phyloP scores from a whole-genome alignment of 2,113 vertebrate species.

The Bujurquina vittata region DNA sequence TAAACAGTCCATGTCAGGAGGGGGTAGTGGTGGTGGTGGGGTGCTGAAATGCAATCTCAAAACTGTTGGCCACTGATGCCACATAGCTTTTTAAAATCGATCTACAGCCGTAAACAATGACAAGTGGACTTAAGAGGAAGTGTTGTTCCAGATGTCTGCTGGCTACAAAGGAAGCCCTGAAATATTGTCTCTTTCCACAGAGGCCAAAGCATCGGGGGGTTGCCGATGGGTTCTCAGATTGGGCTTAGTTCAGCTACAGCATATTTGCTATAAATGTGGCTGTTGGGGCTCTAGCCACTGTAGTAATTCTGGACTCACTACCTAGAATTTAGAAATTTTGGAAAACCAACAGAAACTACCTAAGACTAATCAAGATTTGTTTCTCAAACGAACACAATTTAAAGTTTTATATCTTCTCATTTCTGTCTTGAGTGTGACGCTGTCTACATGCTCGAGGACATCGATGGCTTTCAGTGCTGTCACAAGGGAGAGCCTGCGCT shows the following conservation, averaged over 20 bases:
- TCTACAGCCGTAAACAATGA: neutral
- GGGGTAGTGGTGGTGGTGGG: too few species aligned
- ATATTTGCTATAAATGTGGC: neutral
- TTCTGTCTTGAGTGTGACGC: neutral
- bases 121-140: slow-evolving; percentile 3
- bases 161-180: neutral
- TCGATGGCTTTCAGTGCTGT: neutral
- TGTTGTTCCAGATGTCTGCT: neutral
- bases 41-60: neutral
- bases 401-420: neutral
- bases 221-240: neutral
- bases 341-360: neutral
- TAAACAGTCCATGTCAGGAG: neutral
- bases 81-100: neutral
- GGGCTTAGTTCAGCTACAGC: neutral
- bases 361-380: neutral
- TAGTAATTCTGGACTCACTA: neutral
- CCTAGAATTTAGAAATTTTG: neutral
- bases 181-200: slow-evolving; percentile 8
- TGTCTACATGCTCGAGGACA: neutral
- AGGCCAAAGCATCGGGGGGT: neutral
- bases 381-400: neutral
- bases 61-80: neutral
- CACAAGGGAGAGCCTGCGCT: neutral
- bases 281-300: neutral